Evolutionary conservation across 2,113 vertebrate genomes (phyloP), one percentile per base, ranked within the genome.

Genomic region (human (Homo sapiens)): DNA sequence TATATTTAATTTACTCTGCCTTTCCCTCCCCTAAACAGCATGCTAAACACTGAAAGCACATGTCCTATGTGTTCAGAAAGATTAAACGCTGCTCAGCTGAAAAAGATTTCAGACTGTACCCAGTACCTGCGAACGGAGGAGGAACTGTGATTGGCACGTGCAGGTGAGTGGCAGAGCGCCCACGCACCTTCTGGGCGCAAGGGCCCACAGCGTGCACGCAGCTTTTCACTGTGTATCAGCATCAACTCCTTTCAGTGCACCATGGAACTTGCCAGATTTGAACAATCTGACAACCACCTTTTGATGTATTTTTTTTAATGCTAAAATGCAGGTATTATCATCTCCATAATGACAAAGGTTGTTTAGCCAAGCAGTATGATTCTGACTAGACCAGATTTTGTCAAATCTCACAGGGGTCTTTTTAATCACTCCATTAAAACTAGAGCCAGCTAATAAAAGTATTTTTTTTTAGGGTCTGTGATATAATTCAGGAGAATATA

Each of bases 11-110:
- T 52, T 97, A 35, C 94, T 78, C 73, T n/a, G 22, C 57, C 75
- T 85, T 80, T 79, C 66, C 98, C 61, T 93, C 97, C 70, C 55
- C 98, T 20, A 96, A 97, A 98, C 97, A 99, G 99, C 96, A 93
- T 99, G 96, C 93, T 99, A 95, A 99, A 99, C 96, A 99, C 98
- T 0, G 99, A 99, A 98, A 98, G 98, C 0, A n/a, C 80, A 0
- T 99, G 99, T 96, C 99, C 99, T 2, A 99, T 99, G 99, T 99
- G 99, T 93, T 99, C 99, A 1, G 99, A 99, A 98, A 98, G 96
- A 70, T 98, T 99, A 88, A 98, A 97, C 0, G 25, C 59, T 2
- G 87, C 76, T 94, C 98, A 99, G 18, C 98, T 99, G 95, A 98
- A 98, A 97, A 99, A 99, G 98, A 97, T 99, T 61, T 94, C 92